Percentiles rank a stretch among this genome's conserved stretches.
Evolutionary conservation across 2,113 vertebrate species (phyloP).

Genomic region (Macheiramphus alcinus): DNA sequence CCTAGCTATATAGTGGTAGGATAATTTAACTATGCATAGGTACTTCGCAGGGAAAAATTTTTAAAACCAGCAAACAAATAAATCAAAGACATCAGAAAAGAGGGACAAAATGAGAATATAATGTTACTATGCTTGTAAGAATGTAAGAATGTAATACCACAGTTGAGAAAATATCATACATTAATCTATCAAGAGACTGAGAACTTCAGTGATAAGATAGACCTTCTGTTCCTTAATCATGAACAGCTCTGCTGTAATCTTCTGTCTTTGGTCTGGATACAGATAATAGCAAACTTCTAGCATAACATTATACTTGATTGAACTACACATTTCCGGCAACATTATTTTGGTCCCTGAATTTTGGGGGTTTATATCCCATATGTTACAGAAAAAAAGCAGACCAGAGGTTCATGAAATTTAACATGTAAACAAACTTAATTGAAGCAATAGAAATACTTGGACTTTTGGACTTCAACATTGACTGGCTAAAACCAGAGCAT

Average conservation of each 20-base stretch:
- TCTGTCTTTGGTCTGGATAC: not conserved
- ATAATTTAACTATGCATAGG: not conserved
- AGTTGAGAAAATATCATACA: not conserved
- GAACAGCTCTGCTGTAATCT: not conserved
- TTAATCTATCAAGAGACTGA: not conserved
- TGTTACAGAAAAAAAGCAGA: not conserved
- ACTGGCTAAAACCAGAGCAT: not conserved
- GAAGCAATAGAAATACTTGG: not conserved
- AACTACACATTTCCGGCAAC: not conserved
- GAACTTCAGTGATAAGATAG: not conserved
- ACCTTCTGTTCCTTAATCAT: not conserved
- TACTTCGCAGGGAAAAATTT: not conserved
- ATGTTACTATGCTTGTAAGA: not conserved
- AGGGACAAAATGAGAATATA: not conserved
- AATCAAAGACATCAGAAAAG: not conserved
- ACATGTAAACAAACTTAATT: not conserved
- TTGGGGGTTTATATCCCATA: not conserved
- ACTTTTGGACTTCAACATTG: not conserved
- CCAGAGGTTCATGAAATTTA: not conserved
- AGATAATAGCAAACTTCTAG: not conserved
- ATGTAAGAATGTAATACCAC: not conserved
- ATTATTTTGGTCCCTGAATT: not conserved
- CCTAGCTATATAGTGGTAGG: rapidly evolving
- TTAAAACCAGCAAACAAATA: not conserved
- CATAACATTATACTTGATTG: not conserved